Base-by-base conservation (phyloP, 2,113 vertebrate genomes). In the Hippocampus comes region DNA sequence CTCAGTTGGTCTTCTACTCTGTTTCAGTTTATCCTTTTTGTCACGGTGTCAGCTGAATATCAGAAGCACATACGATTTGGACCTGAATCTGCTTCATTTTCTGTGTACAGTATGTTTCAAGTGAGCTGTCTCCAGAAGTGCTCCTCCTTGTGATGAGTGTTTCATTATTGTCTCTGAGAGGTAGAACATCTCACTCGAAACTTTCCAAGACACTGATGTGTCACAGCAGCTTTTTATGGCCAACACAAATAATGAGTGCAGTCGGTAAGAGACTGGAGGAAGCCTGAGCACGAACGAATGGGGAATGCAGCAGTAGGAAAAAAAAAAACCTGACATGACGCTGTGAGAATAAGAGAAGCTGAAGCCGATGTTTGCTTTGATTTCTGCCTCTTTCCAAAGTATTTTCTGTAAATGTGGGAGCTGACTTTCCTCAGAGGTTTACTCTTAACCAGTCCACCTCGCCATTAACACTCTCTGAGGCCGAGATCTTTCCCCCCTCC, bases 61-160 rank as follows among this genome's bases (percentile, higher is more conserved):
- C 79, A 79, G 68, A 80, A 81, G 80, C 76, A 60, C 66, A n/a
- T 71, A 76, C 65, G 66, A 72, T 12, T 53, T 75, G 21, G n/a
- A 74, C 81, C 74, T 57, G 65, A 27, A 61, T 48, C 71, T 76
- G 56, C 55, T 78, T 78, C 73, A 48, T 71, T 60, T 65, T 82
- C 74, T 83, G 77, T 82, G 23, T 23, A 25, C 64, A n/a, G 65
- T 84, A 70, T 80, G 77, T 85, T 86, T 80, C 78, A 84, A 78
- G 78, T 81, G 79, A 88, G 85, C 80, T 77, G 27, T 85, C 76
- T 87, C 82, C 79, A 78, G 76, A 76, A 59, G 63, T 73, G 41
- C 75, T 81, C 78, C 83, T 86, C 79, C 79, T 61, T 53, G 76
- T 72, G 85, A 84, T 90, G 87, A 89, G 89, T 85, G 88, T 91